Conservation (phyloP, 2,797 vertebrate species). For the Synaphobranchus kaupii region DNA sequence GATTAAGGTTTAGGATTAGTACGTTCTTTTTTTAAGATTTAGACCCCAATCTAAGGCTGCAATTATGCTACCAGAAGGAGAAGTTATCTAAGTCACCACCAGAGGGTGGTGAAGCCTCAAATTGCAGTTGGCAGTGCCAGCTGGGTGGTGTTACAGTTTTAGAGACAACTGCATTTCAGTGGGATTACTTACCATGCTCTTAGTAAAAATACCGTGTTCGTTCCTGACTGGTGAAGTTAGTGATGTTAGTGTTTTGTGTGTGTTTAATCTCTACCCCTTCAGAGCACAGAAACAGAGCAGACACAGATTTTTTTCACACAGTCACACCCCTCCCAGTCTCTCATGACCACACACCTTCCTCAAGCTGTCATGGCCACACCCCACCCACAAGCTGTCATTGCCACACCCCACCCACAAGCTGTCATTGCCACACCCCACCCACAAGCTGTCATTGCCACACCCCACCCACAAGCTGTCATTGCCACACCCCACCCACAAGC, state of each 20-base stretch:
- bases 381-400: too few relatives aligned
- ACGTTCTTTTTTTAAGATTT: not conserved
- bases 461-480: too few relatives aligned
- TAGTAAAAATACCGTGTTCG: constrained; percentile 18
- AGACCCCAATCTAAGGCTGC: not conserved
- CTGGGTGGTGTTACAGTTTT: not conserved
- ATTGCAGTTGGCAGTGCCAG: not conserved
- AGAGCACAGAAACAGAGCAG: not conserved
- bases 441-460: too few relatives aligned
- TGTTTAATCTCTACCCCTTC: not conserved
- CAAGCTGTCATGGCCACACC: too few relatives aligned
- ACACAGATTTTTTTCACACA: too few relatives aligned
- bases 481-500: too few relatives aligned
- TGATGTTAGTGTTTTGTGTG: too few relatives aligned
- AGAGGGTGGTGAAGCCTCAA: constrained; percentile 7
- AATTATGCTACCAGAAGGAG: not conserved
- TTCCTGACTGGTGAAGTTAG: constrained; percentile 24
- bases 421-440: too few relatives aligned
- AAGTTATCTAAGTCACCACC: constrained; percentile 7
- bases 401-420: too few relatives aligned
- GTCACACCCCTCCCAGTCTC: too few relatives aligned
- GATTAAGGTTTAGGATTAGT: not conserved
- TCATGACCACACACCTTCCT: too few relatives aligned
- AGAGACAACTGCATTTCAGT: not conserved
- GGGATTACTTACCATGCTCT: constrained; percentile 29